These are phyloP conservation scores for Machimus rusticus DNA, from an alignment of 2,888 invertebrate genomes.

Conservation along the genomic window DNA sequence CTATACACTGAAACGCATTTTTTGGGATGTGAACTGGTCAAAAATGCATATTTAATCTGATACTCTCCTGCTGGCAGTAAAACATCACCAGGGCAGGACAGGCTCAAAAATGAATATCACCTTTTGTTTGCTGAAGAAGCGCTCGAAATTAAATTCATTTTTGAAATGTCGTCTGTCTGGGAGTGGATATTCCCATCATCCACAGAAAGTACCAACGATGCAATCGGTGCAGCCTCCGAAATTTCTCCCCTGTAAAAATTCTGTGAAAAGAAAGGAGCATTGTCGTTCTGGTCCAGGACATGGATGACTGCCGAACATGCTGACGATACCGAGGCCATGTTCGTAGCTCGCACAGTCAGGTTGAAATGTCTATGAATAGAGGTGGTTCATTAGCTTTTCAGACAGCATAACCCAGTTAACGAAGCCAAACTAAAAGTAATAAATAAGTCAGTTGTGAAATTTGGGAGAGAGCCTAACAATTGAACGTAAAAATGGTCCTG, in stretches of 20 bases:
- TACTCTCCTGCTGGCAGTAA: not conserved
- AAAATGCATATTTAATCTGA: not conserved
- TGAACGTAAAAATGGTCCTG: not conserved
- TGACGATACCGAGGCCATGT: conserved; percentile 82
- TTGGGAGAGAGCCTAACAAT: not conserved
- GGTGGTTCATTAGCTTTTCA: not conserved
- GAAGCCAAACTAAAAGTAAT: not conserved
- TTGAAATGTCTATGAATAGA: conserved; percentile 70
- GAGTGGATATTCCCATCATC: conserved; percentile 51
- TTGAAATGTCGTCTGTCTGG: conserved; percentile 2
- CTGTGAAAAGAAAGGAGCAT: conserved; percentile 75
- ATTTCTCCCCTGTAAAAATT: conserved; percentile 75
- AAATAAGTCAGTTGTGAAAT: not conserved
- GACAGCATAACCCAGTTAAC: not conserved
- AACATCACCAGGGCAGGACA: not conserved
- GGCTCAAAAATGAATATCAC: not conserved
- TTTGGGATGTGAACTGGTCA: not conserved
- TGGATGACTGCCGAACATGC: conserved; percentile 79
- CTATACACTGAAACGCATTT: not conserved
- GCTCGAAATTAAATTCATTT: conserved; percentile 9
- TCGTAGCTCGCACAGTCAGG: conserved; percentile 82
- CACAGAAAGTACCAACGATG: conserved; percentile 75
- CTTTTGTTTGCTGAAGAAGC: conserved; percentile 30
- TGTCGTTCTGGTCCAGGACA: conserved; percentile 89
- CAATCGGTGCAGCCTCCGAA: conserved; percentile 76